A percentile compares a stretch with the other conserved stretches of the same genome.
phyloP scores from a whole-genome alignment of 2,113 vertebrate species.

The Elgaria multicarinata region DNA sequence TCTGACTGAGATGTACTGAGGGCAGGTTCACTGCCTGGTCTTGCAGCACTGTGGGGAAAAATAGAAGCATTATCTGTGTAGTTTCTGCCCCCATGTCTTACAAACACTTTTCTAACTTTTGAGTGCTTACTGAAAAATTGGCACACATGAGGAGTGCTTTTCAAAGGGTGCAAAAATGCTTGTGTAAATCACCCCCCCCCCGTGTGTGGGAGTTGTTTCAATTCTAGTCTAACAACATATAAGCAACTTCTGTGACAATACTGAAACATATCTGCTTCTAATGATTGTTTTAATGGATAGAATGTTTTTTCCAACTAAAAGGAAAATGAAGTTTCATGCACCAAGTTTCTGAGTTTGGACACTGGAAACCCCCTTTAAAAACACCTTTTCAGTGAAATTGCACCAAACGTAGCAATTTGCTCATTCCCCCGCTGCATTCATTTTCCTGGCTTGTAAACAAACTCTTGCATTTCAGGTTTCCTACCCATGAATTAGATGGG shows the following conservation, averaged over 20 bases:
- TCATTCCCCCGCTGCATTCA: not conserved
- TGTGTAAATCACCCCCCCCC: too few relatives aligned
- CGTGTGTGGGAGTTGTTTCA: not conserved
- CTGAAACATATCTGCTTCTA: not conserved
- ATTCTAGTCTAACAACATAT: not conserved
- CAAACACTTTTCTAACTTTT: not conserved
- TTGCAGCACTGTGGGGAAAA: not conserved
- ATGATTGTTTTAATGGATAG: not conserved
- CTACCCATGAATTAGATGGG: not conserved
- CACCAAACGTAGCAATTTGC: accelerated
- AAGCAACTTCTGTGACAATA: not conserved
- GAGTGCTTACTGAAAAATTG: not conserved
- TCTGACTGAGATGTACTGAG: too few relatives aligned
- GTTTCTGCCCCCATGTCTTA: not conserved
- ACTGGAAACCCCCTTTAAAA: not conserved
- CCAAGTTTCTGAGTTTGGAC: not conserved
- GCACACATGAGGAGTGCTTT: not conserved
- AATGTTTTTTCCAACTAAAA: not conserved
- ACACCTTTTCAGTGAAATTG: not conserved
- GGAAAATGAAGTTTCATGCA: not conserved
- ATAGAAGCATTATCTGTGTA: not conserved
- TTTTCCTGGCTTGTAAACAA: not conserved
- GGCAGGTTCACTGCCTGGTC: not conserved
- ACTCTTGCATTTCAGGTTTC: not conserved
- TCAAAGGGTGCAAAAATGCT: not conserved